Conservation (phyloP, 2,797 vertebrate genomes). For the Mionectes olivaceus region DNA sequence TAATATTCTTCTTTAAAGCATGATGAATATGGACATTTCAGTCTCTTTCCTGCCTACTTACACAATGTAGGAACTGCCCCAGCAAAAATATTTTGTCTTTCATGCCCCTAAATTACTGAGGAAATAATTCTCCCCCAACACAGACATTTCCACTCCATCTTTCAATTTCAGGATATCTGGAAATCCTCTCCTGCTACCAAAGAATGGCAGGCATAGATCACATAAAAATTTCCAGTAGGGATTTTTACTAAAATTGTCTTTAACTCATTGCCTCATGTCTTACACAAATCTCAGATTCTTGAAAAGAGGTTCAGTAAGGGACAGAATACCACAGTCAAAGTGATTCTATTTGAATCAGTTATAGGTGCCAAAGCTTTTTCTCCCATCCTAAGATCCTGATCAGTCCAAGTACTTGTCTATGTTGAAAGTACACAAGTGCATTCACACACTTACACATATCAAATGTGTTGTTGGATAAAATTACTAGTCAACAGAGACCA, state of each 20-base stretch:
- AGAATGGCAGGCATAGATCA: neutral
- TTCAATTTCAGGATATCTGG: neutral
- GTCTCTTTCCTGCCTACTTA: neutral
- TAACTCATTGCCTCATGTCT: neutral
- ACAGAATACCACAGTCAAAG: neutral
- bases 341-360: neutral
- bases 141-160: neutral
- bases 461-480: conserved; percentile 32
- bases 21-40: neutral
- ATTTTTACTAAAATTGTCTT: neutral
- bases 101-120: neutral
- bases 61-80: neutral
- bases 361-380: neutral
- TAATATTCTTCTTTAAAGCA: neutral
- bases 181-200: neutral
- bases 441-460: neutral
- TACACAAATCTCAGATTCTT: neutral
- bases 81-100: neutral
- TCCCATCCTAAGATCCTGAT: neutral
- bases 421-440: neutral
- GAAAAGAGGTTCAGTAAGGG: neutral
- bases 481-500: conserved; percentile 27
- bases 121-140: neutral
- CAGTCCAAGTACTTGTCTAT: neutral
- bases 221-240: neutral